Base-by-base conservation (phyloP, 2,113 vertebrate genomes). In the Pseudopodoces humilis region DNA sequence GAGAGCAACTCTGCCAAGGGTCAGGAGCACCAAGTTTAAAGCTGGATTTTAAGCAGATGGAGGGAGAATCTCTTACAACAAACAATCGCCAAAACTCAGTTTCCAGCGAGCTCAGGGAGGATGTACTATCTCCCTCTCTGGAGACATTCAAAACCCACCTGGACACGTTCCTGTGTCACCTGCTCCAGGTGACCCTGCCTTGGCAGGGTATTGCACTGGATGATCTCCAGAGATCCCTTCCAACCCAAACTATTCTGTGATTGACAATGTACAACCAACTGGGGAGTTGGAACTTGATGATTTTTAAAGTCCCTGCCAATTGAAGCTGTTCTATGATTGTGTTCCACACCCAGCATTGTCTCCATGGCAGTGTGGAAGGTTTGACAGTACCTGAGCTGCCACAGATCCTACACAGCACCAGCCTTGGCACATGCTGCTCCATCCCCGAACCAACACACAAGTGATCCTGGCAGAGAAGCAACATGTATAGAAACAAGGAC, bases 231-330 rank as follows among this genome's bases (percentile, higher is more conserved):
- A 77, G 25, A 7, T 49, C 31, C 31, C 35, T 77, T 77, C 41
- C 63, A 90, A 63, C 31, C 35, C 31, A 35, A 76, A 56, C 49
- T 41, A 43, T 49, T 49, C 56, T 77, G 41, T 77, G 41, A 80
- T 0, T 50, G 72, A 65, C 89, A 43, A 31, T 0, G 0, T 18
- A 62, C 14, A 65, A 62, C 15, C 53, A 65, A 0, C 8, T 16
- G 10, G 7, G 41, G 22, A 43, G 18, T 4, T 69, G 35, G 22
- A 83, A 70, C 31, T 27, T 6, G 2, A 15, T 22, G n/a, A 49
- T 49, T 55, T 43, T 56, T 56, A 5, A 43, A 56, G 15, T 49
- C 27, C 21, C 56, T 63, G 23, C 55, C 27, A 35, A 43, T 6
- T 12, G 35, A 70, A 77, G 50, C 41, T 19, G 6, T 56, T 70